Evolutionary conservation across 2,113 vertebrate species (phyloP).

Genomic region (Vombatus ursinus): DNA sequence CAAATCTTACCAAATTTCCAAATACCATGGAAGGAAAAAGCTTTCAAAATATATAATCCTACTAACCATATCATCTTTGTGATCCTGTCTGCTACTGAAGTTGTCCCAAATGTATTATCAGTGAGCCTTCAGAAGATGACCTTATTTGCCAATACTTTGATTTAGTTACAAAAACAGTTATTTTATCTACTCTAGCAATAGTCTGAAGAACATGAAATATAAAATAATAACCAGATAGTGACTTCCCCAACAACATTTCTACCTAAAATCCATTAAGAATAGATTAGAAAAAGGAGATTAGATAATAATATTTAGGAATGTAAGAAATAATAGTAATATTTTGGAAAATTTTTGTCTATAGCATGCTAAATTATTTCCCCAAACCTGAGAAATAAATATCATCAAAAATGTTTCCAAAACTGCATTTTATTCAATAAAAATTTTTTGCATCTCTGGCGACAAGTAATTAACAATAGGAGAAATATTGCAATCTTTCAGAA

Average conservation of each 20-base stretch:
- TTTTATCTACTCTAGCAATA: background rate
- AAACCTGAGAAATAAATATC: background rate
- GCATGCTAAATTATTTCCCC: background rate
- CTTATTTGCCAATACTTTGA: background rate
- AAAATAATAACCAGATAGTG: background rate
- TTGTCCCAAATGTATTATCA: no score
- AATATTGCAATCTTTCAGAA: background rate
- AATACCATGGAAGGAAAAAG: no score
- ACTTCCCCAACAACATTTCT: background rate
- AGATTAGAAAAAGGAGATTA: background rate
- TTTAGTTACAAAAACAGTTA: background rate
- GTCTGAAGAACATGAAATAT: background rate
- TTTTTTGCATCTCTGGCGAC: background rate
- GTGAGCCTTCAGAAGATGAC: background rate
- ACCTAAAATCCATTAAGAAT: background rate
- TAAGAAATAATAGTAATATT: no score
- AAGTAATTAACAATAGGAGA: background rate
- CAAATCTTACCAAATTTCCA: no score
- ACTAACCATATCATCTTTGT: no score
- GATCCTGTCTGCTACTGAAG: no score
- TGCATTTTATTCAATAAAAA: background rate
- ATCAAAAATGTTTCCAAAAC: background rate
- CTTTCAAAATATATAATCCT: no score
- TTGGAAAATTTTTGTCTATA: background rate
- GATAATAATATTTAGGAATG: background rate